Evolutionary conservation across 2,888 invertebrate genomes (phyloP), one percentile per base, ranked within the genome.

Genomic region (Atethmia centrago): DNA sequence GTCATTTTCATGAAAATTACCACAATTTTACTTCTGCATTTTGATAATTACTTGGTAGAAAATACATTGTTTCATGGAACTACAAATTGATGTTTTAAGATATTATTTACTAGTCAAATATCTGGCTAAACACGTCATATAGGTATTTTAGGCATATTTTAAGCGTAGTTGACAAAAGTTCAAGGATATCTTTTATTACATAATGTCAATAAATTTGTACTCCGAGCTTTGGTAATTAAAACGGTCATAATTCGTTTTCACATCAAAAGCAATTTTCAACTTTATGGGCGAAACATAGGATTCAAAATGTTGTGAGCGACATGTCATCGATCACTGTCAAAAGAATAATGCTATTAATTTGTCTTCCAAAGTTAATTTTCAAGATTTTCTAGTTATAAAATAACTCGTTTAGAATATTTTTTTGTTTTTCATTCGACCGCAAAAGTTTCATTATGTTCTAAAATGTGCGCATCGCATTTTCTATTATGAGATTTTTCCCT

Each of bases 131-230:
- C 12, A 49, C 28, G 47, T 64, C 40, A 62, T 64, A 66, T 10
- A 64, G 65, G 72, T 55, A 79, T 68, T 69, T 58, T 74, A 42
- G 59, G 61, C 67, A 45, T 76, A 31, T 53, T 59, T 49, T n/a
- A n/a, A n/a, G n/a, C n/a, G n/a, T n/a, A 73, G 64, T 77, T 78
- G 77, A 75, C 73, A 80, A 80, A 85, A 81, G 81, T 81, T 86
- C 81, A 86, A 80, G 85, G 86, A 59, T 70, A 76, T 66, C 47
- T 75, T 63, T 65, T 63, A 70, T 77, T 56, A 78, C 28, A 42
- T 64, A 75, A n/a, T 73, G 73, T 66, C 75, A 79, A 83, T 86
- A 80, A 78, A 83, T 84, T 77, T 73, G 65, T 65, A 51, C 21
- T 42, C 53, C 9, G 0, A 74, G 3, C 36, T 63, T 72, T 53